Base-by-base conservation (phyloP, 2,797 vertebrate genomes). In the Chanos chanos region DNA sequence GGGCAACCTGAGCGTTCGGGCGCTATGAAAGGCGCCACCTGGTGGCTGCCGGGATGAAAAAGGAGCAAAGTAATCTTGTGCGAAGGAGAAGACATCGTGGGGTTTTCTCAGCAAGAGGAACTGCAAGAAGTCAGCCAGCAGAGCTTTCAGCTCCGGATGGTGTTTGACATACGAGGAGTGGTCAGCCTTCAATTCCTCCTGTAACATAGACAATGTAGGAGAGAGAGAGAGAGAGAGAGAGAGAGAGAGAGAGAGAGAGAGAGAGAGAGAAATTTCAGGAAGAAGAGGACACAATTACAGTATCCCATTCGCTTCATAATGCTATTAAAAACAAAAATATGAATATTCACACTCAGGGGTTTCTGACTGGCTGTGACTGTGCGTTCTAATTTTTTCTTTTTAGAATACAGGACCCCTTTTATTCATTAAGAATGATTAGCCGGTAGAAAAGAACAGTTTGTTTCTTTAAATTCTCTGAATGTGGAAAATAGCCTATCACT, bases 101-200 rank as follows among this genome's bases (percentile, higher is more conserved):
- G 95, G 96, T 80, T 92, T 92, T 15, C 77, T 88, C 22, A 97
- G 65, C 18, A 99, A 81, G 61, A 98, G 68, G 27, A 92, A 90
- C 71, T 94, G 92, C 63, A 98, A 76, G 76, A 98, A 99, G 77
- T 98, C 94, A 0, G 91, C 87, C 50, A 94, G 49, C 7, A 98
- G 79, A 0, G 80, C 77, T 13, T 66, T 80, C 43, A 96, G 83
- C 67, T 98, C 93, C 0, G 95, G 94, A 63, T 95, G 93, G 10
- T 86, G 85, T 62, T 77, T 84, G 22, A 94, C 7, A 24, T 96
- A 98, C 0, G 80, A 77, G 12, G 61, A 37, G 3, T 97, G 89
- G 59, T 89, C 85, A 0, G 81, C 85, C 34, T 86, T 89, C 25
- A 97, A 85, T 62, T 93, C 90, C 44, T 92, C 93, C 96, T 98